These are phyloP conservation scores for Dicrostonyx torquatus DNA, from an alignment of 2,797 vertebrate species.

Conservation along the genomic window DNA sequence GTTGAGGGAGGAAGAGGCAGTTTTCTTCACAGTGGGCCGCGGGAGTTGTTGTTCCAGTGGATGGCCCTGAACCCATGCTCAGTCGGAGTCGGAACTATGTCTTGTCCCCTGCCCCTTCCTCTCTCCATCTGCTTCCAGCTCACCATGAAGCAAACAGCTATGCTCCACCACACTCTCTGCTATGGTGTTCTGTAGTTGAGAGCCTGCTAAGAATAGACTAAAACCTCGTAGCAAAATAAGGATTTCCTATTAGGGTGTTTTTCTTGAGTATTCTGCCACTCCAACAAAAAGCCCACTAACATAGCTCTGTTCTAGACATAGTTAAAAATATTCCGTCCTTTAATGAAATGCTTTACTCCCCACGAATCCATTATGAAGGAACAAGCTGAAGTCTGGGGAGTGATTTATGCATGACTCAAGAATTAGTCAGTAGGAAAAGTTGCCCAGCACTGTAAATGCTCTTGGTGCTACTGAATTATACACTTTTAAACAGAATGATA, in stretches of 20 bases:
- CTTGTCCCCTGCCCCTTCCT: neutral
- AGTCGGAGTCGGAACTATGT: no score
- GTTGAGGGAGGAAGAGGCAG: no score
- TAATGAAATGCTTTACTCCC: conserved; percentile 15
- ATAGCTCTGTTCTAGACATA: neutral
- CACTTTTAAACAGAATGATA: conserved; percentile 1
- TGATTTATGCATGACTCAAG: neutral
- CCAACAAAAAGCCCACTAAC: neutral
- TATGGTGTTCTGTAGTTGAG: neutral
- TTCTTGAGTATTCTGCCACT: neutral
- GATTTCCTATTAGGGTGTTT: neutral
- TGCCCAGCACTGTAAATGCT: neutral
- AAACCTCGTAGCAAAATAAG: neutral
- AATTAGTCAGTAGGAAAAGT: neutral
- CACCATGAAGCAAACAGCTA: neutral
- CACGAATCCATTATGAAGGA: conserved; percentile 10
- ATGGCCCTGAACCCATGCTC: neutral
- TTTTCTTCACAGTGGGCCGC: neutral
- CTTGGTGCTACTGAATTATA: neutral
- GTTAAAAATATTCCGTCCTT: conserved; percentile 7
- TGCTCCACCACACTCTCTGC: neutral
- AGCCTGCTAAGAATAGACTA: neutral
- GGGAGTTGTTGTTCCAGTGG: neutral
- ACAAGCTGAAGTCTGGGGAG: neutral
- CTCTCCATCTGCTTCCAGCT: neutral